Evolutionary conservation across 2,888 invertebrate species (phyloP).

Genomic region (Cheilosia variabilis): DNA sequence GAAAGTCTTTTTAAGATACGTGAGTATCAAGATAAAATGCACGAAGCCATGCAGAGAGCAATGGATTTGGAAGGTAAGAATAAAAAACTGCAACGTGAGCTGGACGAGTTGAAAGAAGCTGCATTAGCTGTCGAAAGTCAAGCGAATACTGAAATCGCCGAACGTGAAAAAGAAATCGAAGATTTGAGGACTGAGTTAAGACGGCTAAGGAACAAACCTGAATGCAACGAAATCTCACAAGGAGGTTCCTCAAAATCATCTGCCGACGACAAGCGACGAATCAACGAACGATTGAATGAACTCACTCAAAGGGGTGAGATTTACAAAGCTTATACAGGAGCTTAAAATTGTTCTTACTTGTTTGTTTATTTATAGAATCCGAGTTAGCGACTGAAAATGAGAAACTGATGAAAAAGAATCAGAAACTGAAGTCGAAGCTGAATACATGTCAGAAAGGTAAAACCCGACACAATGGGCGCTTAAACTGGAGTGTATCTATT

Average conservation of each 20-base stretch:
- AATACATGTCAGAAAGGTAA: conserved; percentile 77
- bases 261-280: conserved; percentile 85
- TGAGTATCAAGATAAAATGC: conserved; percentile 83
- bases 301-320: conserved; percentile 86
- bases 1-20: conserved; percentile 79
- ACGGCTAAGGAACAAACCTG: conserved; percentile 73
- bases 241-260: conserved; percentile 67
- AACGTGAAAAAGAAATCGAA: conserved; percentile 84
- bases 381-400: conserved; percentile 84
- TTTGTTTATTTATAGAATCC: conserved; percentile 82
- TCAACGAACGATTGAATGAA: conserved; percentile 86
- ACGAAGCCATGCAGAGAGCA: conserved; percentile 92
- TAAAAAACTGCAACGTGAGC: conserved; percentile 88
- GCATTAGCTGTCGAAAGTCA: conserved; percentile 91
- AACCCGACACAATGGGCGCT: background rate
- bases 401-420: conserved; percentile 84
- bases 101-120: conserved; percentile 89
- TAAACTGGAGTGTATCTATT: background rate
- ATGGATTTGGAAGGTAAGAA: conserved; percentile 90
- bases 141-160: conserved; percentile 88
- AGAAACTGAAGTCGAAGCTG: conserved; percentile 83
- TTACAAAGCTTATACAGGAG: background rate
- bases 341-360: background rate
- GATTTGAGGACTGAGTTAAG: conserved; percentile 79
- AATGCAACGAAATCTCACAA: conserved; percentile 40